phyloP scores from a whole-genome alignment of 1,140 invertebrate genomes.

The Colletes gigas region DNA sequence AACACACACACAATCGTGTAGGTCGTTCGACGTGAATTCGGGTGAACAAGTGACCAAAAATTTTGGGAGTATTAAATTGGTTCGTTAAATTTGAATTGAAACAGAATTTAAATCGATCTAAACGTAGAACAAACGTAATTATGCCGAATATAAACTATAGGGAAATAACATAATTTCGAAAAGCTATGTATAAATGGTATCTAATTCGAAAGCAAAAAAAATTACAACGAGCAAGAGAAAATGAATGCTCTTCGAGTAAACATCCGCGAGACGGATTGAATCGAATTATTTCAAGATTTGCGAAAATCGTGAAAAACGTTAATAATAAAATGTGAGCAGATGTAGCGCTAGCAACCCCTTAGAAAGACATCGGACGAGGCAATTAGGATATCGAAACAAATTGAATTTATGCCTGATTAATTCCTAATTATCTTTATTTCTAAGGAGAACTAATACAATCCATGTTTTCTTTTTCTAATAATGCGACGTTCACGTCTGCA shows the following conservation, averaged over 20 bases:
- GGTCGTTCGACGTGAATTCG: too few relatives aligned
- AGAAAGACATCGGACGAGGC: constrained; percentile 21
- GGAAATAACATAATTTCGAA: too few relatives aligned
- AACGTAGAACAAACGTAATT: too few relatives aligned
- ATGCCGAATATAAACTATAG: too few relatives aligned
- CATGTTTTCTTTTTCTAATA: constrained; percentile 1
- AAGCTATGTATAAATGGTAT: too few relatives aligned
- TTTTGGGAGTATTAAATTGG: too few relatives aligned
- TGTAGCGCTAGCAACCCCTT: constrained; percentile 20
- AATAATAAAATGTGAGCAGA: not conserved
- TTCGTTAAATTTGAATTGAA: too few relatives aligned
- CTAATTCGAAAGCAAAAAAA: not conserved
- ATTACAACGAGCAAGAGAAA: not conserved
- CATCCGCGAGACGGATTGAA: not conserved
- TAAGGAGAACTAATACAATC: not conserved
- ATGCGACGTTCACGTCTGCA: not conserved
- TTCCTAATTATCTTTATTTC: constrained; percentile 16
- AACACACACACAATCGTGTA: too few relatives aligned
- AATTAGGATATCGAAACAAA: constrained; percentile 2
- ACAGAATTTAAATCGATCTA: too few relatives aligned
- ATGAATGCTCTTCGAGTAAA: not conserved
- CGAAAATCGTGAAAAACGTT: not conserved
- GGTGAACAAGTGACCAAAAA: too few relatives aligned
- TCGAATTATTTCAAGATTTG: not conserved
- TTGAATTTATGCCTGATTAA: constrained; percentile 14